A percentile compares a stretch with the other conserved stretches of the same genome.
Evolutionary conservation across 2,888 invertebrate genomes (phyloP).

Genomic region (Agrilus cyanescens): DNA sequence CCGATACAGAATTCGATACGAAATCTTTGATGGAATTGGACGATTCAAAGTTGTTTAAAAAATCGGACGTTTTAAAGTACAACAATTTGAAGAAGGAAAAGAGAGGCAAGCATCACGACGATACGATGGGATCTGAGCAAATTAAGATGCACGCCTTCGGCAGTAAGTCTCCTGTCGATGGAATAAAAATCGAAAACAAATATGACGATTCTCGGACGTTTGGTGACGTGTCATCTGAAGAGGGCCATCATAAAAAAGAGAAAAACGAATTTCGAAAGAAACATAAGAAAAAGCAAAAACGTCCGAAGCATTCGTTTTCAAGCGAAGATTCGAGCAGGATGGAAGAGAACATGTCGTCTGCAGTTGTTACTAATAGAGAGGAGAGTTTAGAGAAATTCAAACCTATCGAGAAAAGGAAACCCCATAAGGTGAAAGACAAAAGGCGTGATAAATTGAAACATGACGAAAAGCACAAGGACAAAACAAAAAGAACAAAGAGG

Average conservation of each 20-base stretch:
- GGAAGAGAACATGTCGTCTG: conserved; percentile 21
- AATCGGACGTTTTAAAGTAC: conserved; percentile 27
- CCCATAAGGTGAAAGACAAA: conserved; percentile 47
- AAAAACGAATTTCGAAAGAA: conserved; percentile 53
- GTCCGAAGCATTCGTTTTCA: conserved; percentile 54
- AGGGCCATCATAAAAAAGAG: conserved; percentile 27
- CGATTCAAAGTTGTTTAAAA: conserved; percentile 23
- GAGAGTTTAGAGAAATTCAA: conserved; percentile 28
- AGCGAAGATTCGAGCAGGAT: conserved; percentile 43
- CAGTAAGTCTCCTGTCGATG: conserved; percentile 20
- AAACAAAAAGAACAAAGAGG: conserved; percentile 47
- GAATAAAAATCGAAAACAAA: conserved; percentile 32
- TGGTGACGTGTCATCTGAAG: conserved; percentile 27
- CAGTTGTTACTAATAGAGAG: conserved; percentile 21
- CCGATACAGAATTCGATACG: conserved; percentile 45
- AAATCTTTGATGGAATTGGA: conserved; percentile 32
- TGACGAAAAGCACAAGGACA: conserved; percentile 42
- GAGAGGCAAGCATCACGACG: conserved; percentile 27
- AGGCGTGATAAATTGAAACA: conserved; percentile 46
- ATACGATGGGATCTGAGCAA: conserved; percentile 20
- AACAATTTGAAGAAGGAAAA: conserved; percentile 30
- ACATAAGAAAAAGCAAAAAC: conserved; percentile 76
- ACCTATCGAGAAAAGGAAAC: conserved; percentile 31
- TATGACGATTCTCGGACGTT: conserved; percentile 15
- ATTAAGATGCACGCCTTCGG: conserved; percentile 24